These are phyloP conservation scores for Slavum lentiscoides DNA, from an alignment of 2,888 invertebrate species.

Conservation along the genomic window DNA sequence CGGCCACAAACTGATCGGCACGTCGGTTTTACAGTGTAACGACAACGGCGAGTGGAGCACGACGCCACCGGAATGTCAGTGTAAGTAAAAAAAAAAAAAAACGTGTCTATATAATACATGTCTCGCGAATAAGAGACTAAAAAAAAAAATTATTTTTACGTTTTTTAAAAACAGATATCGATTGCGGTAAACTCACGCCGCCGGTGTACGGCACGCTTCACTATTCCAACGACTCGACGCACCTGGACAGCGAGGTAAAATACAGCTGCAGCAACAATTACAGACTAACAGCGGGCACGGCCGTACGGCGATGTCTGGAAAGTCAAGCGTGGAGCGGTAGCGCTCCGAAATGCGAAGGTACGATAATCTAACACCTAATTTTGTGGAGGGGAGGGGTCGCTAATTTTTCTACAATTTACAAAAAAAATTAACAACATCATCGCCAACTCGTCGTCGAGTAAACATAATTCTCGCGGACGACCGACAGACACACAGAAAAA, in stretches of 20 bases:
- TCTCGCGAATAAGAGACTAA: no score
- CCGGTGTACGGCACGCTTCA: constrained; percentile 77
- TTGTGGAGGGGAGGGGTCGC: no score
- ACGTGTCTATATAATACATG: no score
- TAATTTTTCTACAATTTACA: no score
- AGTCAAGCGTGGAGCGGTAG: constrained; percentile 81
- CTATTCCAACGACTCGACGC: constrained; percentile 77
- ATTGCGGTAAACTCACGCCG: constrained; percentile 83
- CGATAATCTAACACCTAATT: background rate
- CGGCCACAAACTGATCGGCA: constrained; percentile 79
- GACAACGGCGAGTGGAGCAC: constrained; percentile 83
- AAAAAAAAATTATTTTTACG: no score
- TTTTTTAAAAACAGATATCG: constrained; percentile 68
- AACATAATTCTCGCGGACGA: no score
- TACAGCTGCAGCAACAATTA: constrained; percentile 82
- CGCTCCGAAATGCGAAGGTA: constrained; percentile 85
- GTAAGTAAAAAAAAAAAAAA: constrained; percentile 65
- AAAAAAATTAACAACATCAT: no score
- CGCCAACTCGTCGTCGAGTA: no score
- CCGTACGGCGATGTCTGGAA: constrained; percentile 72
- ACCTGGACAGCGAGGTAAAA: constrained; percentile 76
- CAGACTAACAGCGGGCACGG: constrained; percentile 74
- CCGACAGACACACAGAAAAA: no score
- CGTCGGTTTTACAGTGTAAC: constrained; percentile 71
- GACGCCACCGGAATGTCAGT: constrained; percentile 79